Evolutionary conservation across 1,140 invertebrate genomes (phyloP).

Genomic region (Gonioctena quinquepunctata): DNA sequence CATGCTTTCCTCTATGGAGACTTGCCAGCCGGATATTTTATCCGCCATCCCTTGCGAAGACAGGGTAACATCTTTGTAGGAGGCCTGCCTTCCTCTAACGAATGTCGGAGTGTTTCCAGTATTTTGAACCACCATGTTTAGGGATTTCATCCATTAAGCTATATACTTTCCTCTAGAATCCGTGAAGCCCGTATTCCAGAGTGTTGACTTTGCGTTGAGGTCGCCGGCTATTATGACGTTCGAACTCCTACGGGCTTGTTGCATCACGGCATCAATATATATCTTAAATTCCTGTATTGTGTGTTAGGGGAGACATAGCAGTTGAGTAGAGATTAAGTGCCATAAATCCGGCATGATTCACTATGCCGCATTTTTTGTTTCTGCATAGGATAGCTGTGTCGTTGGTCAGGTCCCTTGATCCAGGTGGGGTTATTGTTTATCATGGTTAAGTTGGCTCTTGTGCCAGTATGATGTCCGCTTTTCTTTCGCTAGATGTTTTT

Average conservation of each 20-base stretch:
- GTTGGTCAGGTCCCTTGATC: neutral
- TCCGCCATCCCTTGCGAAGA: neutral
- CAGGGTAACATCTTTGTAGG: neutral
- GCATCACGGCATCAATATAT: too few species aligned
- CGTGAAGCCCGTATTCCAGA: slow-evolving; percentile 16
- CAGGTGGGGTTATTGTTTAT: neutral
- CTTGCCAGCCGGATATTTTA: neutral
- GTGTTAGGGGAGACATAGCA: too few species aligned
- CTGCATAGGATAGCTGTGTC: neutral
- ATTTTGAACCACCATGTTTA: neutral
- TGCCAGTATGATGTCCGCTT: neutral
- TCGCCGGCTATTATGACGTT: too few species aligned
- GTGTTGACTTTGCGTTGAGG: slow-evolving; percentile 12
- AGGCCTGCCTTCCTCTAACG: neutral
- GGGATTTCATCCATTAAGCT: neutral
- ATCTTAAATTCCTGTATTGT: too few species aligned
- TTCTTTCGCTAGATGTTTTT: neutral
- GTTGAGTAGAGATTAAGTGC: too few species aligned
- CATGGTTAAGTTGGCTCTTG: neutral
- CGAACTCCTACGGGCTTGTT: too few species aligned
- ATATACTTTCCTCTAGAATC: slow-evolving; percentile 13
- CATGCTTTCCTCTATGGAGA: neutral
- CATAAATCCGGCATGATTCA: too few species aligned
- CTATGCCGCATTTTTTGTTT: neutral
- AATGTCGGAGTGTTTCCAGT: slow-evolving; percentile 1